These are phyloP conservation scores for Hedychridium roseum DNA, from an alignment of 2,888 invertebrate species.

Conservation along the genomic window DNA sequence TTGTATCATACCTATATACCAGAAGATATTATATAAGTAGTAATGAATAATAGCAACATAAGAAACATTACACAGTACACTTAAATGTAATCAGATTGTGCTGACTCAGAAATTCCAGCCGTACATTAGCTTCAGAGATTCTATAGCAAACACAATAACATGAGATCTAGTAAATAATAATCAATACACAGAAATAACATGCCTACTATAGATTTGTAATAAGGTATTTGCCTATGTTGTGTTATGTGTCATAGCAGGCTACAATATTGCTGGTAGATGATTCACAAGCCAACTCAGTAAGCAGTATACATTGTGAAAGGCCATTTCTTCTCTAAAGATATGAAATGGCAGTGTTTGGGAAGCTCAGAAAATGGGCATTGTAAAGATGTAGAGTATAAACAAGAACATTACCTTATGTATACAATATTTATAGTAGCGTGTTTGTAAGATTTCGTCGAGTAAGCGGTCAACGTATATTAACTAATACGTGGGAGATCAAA, in stretches of 20 bases:
- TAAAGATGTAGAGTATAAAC: slow-evolving; percentile 11
- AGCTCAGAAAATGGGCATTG: slow-evolving; percentile 13
- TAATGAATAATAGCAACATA: neutral
- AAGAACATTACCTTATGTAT: slow-evolving; percentile 25
- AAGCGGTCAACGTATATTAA: neutral
- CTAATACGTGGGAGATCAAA: neutral
- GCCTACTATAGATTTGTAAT: too few relatives aligned
- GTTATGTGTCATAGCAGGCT: neutral
- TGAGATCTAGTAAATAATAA: too few relatives aligned
- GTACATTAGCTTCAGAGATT: too few relatives aligned
- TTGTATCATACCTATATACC: neutral
- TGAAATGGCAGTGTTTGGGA: slow-evolving; percentile 9
- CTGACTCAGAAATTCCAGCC: too few relatives aligned
- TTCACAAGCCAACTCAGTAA: neutral
- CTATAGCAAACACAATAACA: too few relatives aligned
- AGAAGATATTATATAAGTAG: neutral
- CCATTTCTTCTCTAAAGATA: slow-evolving; percentile 8
- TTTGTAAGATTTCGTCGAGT: neutral
- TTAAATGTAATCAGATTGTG: too few relatives aligned
- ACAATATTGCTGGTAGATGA: neutral
- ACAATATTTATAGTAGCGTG: slow-evolving; percentile 1
- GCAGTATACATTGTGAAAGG: neutral
- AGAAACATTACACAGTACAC: neutral
- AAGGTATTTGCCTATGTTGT: neutral
- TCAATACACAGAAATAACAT: too few relatives aligned